Evolutionary conservation across 2,888 invertebrate species (phyloP), one percentile per base, ranked within the genome.

Genomic region (Limnephilus lunatus): DNA sequence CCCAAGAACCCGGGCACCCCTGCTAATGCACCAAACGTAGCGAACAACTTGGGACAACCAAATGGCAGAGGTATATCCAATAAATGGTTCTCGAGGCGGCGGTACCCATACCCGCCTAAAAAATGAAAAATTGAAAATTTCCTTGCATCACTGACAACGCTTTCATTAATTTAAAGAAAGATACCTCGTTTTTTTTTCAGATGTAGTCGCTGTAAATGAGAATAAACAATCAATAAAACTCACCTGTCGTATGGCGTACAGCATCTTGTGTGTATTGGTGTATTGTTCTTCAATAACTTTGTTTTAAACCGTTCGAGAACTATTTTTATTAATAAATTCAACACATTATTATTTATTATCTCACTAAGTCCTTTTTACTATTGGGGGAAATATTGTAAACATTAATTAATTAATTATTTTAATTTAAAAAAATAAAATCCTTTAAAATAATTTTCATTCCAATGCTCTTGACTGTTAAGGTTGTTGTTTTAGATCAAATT

Each of bases 221-320:
- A 68, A 68, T 68, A 68, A 68, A 68, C 68, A 68, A 68, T 68
- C 11, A 39, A 7, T 12, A 53, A 31, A 15, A 89, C 93, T 93
- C 92, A 93, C 93, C 93, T 93, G 93, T 92, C 93, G 89, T 86
- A 93, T 93, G 88, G 93, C 93, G 93, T 93, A 93, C 68, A 93
- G 93, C 93, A 93, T 93, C 91, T 86, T 90, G n/a, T n/a, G 53
- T 19, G 19, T 15, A 3, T 31, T 19, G 53, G 3, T 88, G 5
- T 30, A 30, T 87, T 31, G n/a, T 68, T 53, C 88, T 88, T 88
- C 68, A 68, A 31, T 31, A 48, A 53, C 88, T 53, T 14, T 88
- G 30, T 2, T 68, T 88, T 88, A 68, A 68, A 25, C 15, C 68
- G 88, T 68, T 68, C 88, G 88, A 88, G 30, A 86, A 86, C 15